A percentile compares a stretch with the other conserved stretches of the same genome.
Conservation (phyloP, 2,797 vertebrate species). For the Iguana delicatissima region DNA sequence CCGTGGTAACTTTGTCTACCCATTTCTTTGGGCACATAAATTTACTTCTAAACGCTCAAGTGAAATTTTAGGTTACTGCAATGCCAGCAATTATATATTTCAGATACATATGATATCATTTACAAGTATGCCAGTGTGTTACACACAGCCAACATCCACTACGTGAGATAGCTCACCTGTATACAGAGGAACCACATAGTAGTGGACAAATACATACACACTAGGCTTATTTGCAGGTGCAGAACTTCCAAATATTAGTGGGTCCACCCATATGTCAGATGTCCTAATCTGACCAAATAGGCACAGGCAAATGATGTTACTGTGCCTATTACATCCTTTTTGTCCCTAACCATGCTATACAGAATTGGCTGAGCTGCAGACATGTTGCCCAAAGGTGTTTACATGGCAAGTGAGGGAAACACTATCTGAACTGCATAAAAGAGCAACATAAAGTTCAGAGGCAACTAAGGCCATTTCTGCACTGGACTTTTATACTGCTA, state of each 20-base stretch:
- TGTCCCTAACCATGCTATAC: neutral
- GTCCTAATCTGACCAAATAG: neutral
- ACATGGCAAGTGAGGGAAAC: neutral
- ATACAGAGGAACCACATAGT: neutral
- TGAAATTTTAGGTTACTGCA: no score
- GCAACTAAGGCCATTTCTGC: neutral
- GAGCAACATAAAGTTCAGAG: neutral
- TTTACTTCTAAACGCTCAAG: no score
- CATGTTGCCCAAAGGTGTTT: neutral
- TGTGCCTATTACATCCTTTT: neutral
- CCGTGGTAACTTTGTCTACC: no score
- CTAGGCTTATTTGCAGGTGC: neutral
- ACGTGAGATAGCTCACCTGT: neutral
- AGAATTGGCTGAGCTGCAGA: neutral
- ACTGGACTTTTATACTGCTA: no score
- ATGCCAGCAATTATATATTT: no score
- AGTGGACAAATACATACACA: neutral
- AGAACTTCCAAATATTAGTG: neutral
- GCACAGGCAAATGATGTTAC: neutral
- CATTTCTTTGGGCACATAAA: no score
- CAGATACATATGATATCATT: neutral
- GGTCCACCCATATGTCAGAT: neutral
- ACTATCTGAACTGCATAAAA: neutral
- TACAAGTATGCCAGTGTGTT: neutral
- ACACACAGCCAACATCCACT: neutral